These are phyloP conservation scores for Frankliniella intonsa DNA, from an alignment of 2,888 invertebrate genomes.

Conservation along the genomic window DNA sequence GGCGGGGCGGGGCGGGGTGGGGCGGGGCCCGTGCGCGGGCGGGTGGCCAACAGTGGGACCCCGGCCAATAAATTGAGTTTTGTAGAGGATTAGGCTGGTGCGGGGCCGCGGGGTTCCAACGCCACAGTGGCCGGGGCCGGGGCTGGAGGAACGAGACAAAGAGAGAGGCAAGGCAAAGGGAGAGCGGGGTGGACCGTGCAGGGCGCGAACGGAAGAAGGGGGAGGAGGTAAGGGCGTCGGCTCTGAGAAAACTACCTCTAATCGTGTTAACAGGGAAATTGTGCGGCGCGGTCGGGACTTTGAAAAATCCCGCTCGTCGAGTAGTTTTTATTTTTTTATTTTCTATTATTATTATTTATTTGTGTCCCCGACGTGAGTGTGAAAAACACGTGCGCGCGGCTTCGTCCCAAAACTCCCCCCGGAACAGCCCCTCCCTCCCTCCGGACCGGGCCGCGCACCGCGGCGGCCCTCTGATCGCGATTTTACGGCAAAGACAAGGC, in stretches of 20 bases:
- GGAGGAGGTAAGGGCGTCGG: too few species aligned
- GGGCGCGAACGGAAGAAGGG: too few species aligned
- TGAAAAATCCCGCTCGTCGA: too few species aligned
- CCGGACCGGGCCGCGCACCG: neutral
- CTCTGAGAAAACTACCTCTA: too few species aligned
- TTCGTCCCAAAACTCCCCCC: too few species aligned
- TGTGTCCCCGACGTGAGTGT: neutral
- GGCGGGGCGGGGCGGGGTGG: neutral
- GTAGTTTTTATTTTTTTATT: too few species aligned
- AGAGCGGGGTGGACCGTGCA: neutral
- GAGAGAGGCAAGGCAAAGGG: neutral
- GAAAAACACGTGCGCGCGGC: neutral
- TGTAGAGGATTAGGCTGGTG: neutral
- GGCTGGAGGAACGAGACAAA: neutral
- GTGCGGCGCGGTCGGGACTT: too few species aligned
- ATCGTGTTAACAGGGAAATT: too few species aligned
- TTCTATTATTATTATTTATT: too few species aligned
- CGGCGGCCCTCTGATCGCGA: neutral
- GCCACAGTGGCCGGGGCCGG: too few species aligned
- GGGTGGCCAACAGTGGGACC: neutral
- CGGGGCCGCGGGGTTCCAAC: neutral
- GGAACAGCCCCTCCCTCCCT: too few species aligned
- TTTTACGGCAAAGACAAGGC: neutral
- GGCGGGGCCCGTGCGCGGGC: neutral
- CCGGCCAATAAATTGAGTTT: slow-evolving; percentile 21